Evolutionary conservation across 2,113 vertebrate genomes (phyloP).

Genomic region (Procavia capensis): DNA sequence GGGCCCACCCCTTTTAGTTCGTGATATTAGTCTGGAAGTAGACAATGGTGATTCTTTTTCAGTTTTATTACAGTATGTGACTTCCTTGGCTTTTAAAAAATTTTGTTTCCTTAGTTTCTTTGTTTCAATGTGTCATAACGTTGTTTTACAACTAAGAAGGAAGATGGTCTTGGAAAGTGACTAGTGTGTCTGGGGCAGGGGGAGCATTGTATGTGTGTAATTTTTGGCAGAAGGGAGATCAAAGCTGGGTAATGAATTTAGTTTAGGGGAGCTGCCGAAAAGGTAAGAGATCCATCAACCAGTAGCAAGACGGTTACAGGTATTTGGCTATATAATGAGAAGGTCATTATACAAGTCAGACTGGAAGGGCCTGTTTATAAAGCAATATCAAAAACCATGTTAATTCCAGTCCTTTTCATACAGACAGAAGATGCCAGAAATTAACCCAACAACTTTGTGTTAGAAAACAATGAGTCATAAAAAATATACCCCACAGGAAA

Average conservation of each 20-base stretch:
- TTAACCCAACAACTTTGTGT: slow-evolving; percentile 36
- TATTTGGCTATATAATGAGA: not conserved
- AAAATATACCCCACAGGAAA: not conserved
- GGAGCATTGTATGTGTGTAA: not conserved
- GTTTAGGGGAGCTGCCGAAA: slow-evolving; percentile 14
- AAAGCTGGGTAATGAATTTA: slow-evolving; percentile 18
- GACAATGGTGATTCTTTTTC: slow-evolving; percentile 43
- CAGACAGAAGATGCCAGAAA: slow-evolving; percentile 23
- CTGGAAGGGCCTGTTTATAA: not conserved
- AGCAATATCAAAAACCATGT: slow-evolving; percentile 25
- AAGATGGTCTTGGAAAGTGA: not conserved
- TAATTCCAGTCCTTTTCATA: not conserved
- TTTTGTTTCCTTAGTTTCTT: slow-evolving; percentile 31
- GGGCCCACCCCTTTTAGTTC: not conserved
- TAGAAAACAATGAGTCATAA: not conserved
- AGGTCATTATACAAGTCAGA: not conserved
- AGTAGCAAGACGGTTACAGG: not conserved
- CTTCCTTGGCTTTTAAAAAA: slow-evolving; percentile 51
- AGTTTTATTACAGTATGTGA: slow-evolving; percentile 27
- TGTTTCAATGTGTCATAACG: not conserved
- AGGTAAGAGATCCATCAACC: not conserved
- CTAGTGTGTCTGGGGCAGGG: not conserved
- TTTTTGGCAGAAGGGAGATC: not conserved
- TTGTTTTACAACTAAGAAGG: not conserved
- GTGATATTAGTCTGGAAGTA: slow-evolving; percentile 6